Base-by-base conservation (phyloP, 2,888 invertebrate genomes). In the Bursaphelenchus okinawaensis region DNA sequence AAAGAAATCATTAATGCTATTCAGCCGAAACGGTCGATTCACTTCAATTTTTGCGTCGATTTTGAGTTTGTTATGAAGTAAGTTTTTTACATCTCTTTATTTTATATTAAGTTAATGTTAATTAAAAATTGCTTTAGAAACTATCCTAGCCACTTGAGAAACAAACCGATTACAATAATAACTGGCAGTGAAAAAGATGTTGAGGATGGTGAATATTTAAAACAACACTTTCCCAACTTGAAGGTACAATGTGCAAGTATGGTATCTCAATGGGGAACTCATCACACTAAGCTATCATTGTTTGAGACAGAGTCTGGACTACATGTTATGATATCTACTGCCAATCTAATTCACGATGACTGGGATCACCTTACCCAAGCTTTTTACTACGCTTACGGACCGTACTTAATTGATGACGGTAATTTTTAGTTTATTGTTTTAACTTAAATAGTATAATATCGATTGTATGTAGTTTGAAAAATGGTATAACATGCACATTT, bases 211-310 rank as follows among this genome's bases (percentile, higher is more conserved):
- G 61, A 69, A 54, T 62, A 63, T 55, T 60, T 66, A 8, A 19
- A 26, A n/a, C 16, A n/a, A 8, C 29, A 69, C 59, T 52, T 65
- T 52, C 54, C 59, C 58, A 27, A 31, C 52, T 28, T 59, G 59
- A 26, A 51, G 27, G 28, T 57, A 12, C 24, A 16, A 19, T 27
- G 55, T 7, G 76, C 73, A 0, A 57, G 52, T 0, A 55, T 75
- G 8, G 74, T 76, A 2, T 73, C 75, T 62, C 69, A 69, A 0
- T 79, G 62, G 62, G 77, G 79, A 2, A 72, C 72, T 1, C 79
- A 79, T 69, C 79, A 79, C 60, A 68, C 78, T 16, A 79, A 79
- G 62, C 62, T 79, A 62, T 74, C 74, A 4, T 59, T 79, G 19
- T 68, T 76, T 40, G 74, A 75, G 27, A 65, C 66, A 52, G 72